Percentiles rank a stretch among this genome's conserved stretches.
These are phyloP conservation scores for Leguminivora glycinivorella DNA, from an alignment of 1,140 invertebrate species.

Conservation along the genomic window DNA sequence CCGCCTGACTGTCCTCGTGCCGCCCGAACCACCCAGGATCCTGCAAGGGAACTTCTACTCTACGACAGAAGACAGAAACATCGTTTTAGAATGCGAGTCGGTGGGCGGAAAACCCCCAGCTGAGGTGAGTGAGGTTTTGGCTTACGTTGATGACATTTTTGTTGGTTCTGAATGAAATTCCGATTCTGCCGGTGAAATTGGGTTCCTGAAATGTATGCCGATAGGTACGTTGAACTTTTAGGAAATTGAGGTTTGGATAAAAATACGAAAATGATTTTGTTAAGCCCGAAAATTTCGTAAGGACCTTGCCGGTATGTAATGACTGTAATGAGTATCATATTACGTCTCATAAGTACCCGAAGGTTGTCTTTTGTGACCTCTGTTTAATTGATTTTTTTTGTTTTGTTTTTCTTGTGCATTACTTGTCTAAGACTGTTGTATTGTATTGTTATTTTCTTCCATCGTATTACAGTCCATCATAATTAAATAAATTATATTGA, in stretches of 20 bases:
- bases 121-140: constrained; percentile 82
- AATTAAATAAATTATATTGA: no score
- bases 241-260: neutral
- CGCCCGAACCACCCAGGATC: constrained; percentile 93
- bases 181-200: constrained; percentile 8
- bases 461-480: no score
- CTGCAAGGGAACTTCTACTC: constrained; percentile 88
- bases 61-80: constrained; percentile 92
- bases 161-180: constrained; percentile 19
- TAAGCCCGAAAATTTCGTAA: neutral
- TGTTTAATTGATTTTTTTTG: no score
- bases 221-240: neutral
- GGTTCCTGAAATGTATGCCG: neutral
- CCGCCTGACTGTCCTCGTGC: constrained; percentile 91
- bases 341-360: no score
- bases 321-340: no score
- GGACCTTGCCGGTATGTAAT: neutral
- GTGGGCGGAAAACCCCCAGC: constrained; percentile 94
- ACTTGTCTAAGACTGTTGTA: no score
- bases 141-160: constrained; percentile 40
- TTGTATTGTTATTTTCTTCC: no score
- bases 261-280: neutral
- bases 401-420: no score
- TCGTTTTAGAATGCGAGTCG: constrained; percentile 94
- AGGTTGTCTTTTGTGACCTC: no score